Base-by-base conservation (phyloP, 1,140 invertebrate species). In the Philotrypesis tridentata region DNA sequence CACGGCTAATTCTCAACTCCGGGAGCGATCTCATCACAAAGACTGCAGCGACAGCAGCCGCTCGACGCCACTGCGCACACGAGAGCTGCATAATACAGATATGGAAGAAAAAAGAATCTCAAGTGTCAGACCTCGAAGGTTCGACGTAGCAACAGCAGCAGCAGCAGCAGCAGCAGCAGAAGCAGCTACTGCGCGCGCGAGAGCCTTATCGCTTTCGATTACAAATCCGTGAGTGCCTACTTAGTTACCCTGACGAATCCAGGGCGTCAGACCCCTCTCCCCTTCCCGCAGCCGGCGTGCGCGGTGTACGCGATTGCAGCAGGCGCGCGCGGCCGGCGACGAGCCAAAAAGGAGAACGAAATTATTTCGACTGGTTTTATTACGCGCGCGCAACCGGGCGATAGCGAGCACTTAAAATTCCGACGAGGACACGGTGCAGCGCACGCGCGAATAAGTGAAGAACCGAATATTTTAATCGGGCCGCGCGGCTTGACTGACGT, bases 341-440 rank as follows among this genome's bases (percentile, higher is more conserved):
- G 23, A 29, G n/a, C 12, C 1, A 61, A 8, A 61, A 68, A 6
- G 29, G 14, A 8, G 17, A 65, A 25, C n/a, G 14, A 65, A 65
- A 25, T 65, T 25, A 65, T 65, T 65, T 65, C n/a, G 61, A 25
- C 14, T 25, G 43, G 55, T 79, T 71, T 79, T 79, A 68, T 79
- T 70, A 21, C 0, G 21, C 27, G 43, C 5, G 48, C n/a, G 14
- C 17, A 55, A 14, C 17, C 14, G 11, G 1, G 43, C 40, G 76
- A 79, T 79, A 79, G 21, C 65, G 27, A 25, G 25, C 67, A 79
- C 76, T 79, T 79, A 79, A 79, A 31, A 79, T 79, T 68, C 67
- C 14, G 23, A 8, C 40, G 23, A 8, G 7, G 21, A 71, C 40
- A 55, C 1, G 21, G 0, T n/a, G n/a, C n/a, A n/a, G n/a, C n/a